A percentile compares a stretch with the other conserved stretches of the same genome.
Conservation (phyloP, 2,888 invertebrate species). For the Mesochorus sp. region DNA sequence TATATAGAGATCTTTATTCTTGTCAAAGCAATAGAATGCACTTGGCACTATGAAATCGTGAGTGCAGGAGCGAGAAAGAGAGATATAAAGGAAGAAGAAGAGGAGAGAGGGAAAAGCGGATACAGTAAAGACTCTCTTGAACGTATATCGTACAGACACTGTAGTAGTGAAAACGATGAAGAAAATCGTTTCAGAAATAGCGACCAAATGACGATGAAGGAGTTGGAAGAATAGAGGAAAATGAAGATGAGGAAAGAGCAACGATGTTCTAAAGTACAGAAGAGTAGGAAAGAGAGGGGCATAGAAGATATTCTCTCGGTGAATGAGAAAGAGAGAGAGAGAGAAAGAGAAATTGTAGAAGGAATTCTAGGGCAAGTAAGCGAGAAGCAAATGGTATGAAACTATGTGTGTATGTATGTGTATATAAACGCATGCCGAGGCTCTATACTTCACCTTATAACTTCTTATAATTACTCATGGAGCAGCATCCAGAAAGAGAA, state of each 20-base stretch:
- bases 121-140: slow-evolving; percentile 5
- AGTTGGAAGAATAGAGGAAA: slow-evolving; percentile 28
- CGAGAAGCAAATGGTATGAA: background rate
- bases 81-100: slow-evolving; percentile 16
- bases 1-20: slow-evolving; percentile 29
- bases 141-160: slow-evolving; percentile 16
- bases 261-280: slow-evolving; percentile 19
- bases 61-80: slow-evolving; percentile 65
- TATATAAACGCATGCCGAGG: slow-evolving; percentile 17
- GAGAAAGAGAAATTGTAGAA: slow-evolving; percentile 16
- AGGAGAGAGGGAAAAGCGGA: too few relatives aligned
- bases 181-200: slow-evolving; percentile 38
- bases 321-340: slow-evolving; percentile 39
- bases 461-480: slow-evolving; percentile 79
- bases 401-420: background rate
- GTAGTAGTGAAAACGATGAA: slow-evolving; percentile 50
- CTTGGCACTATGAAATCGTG: slow-evolving; percentile 39
- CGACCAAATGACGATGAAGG: slow-evolving; percentile 44
- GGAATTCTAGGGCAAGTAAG: slow-evolving; percentile 14
- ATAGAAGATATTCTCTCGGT: too few relatives aligned
- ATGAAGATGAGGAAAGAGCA: slow-evolving; percentile 14
- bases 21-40: slow-evolving; percentile 17
- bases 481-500: slow-evolving; percentile 49
- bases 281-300: too few relatives aligned
- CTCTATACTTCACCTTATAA: slow-evolving; percentile 73